Evolutionary conservation across 2,888 invertebrate genomes (phyloP), one percentile per base, ranked within the genome.

Genomic region (Gryllus longicercus): DNA sequence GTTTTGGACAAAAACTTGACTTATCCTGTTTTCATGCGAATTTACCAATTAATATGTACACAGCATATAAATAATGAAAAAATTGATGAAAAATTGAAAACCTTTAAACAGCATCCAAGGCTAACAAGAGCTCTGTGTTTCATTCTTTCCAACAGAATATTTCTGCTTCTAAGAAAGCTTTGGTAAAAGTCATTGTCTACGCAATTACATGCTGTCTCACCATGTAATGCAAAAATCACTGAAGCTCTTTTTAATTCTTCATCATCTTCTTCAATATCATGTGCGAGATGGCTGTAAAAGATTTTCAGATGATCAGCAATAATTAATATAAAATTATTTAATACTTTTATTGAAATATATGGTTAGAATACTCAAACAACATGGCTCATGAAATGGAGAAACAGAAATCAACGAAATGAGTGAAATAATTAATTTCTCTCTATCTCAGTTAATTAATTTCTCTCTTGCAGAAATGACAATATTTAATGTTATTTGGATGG

Each of bases 181-280:
- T 51, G 86, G 84, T 63, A 86, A 86, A n/a, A 63, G 14, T 63
- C 63, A 63, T 4, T 18, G 8, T 63, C n/a, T 63, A 63, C 11
- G 14, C 63, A 18, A 5, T 63, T 14, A 89, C 88, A 89, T 12
- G 87, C 14, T 63, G 14, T 11, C 4, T 87, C 83, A 88, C 87
- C 74, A 91, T 86, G 80, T 88, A 87, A 83, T 86, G 38, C 38
- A 38, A 38, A 38, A 38, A 38, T 8, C 8, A 38, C 38, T 8
- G 38, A 38, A 38, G 38, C 38, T 38, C 38, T 87, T 83, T 88
- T 88, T 21, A 87, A 84, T 78, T 88, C 88, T 78, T 90, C 89
- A 75, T 90, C 88, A 83, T 91, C 91, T 84, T 91, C 91, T 83
- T 91, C 90, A 86, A 91, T 88, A 82, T 90, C 90, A 85, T 90